Evolutionary conservation across 2,797 vertebrate genomes (phyloP).

Genomic region (Onychomys arenicola): DNA sequence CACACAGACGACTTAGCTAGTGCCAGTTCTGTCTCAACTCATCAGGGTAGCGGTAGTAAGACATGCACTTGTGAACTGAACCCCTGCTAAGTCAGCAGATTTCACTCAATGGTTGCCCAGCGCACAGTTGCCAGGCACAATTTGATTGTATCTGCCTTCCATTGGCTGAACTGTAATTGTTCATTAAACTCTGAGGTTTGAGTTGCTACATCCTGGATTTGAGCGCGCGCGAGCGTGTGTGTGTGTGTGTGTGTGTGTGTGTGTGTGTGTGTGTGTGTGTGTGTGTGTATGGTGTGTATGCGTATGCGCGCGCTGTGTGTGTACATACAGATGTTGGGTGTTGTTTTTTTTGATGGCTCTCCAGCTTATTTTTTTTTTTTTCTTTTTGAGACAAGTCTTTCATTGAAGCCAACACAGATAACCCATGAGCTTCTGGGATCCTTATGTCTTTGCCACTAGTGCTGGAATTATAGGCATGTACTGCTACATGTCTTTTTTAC

Average conservation of each 20-base stretch:
- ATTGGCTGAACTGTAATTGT: neutral
- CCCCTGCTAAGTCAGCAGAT: conserved; percentile 76
- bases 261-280: neutral
- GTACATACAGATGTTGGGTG: too few relatives aligned
- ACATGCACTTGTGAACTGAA: conserved; percentile 81
- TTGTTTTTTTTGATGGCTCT: neutral
- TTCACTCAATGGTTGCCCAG: neutral
- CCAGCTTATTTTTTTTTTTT: neutral
- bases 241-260: neutral
- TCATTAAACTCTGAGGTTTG: conserved; percentile 24
- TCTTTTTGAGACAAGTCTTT: neutral
- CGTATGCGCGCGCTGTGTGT: neutral
- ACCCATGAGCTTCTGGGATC: neutral
- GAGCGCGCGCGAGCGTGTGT: neutral
- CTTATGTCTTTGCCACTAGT: neutral
- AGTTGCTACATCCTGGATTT: neutral
- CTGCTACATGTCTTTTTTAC: neutral
- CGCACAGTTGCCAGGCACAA: neutral
- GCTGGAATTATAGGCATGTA: neutral
- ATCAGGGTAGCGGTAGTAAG: conserved; percentile 91
- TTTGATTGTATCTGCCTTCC: neutral
- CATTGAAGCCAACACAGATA: neutral
- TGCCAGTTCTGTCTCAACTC: conserved; percentile 96
- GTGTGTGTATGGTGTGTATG: neutral
- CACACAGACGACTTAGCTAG: conserved; percentile 94